phyloP scores from a whole-genome alignment of 1,140 invertebrate species.

The Brachionus rotundiformis region DNA sequence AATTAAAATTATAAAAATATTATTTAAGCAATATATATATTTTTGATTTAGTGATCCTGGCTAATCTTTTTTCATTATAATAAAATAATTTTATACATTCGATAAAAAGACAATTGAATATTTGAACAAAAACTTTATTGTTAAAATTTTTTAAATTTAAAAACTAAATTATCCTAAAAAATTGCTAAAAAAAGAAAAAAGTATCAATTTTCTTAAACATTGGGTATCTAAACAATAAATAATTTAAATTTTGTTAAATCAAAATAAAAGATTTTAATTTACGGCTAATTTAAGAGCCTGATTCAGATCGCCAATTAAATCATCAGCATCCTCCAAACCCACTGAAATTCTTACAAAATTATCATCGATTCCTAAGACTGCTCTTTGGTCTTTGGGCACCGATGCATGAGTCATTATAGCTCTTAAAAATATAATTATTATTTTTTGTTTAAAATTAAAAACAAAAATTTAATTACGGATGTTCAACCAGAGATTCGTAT shows the following conservation, averaged over 20 bases:
- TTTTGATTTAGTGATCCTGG: too few relatives aligned
- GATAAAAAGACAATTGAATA: too few relatives aligned
- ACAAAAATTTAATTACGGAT: constrained; percentile 60
- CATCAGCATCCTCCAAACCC: constrained; percentile 82
- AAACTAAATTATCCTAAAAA: constrained; percentile 34
- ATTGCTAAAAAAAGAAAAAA: constrained; percentile 16
- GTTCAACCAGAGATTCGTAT: constrained; percentile 81
- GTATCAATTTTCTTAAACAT: background rate
- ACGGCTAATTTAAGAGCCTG: constrained; percentile 68
- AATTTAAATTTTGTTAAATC: background rate
- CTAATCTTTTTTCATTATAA: too few relatives aligned
- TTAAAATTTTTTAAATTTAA: constrained; percentile 11
- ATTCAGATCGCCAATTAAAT: constrained; percentile 83
- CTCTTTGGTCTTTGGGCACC: constrained; percentile 70
- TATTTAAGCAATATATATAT: too few relatives aligned
- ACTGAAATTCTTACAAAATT: constrained; percentile 84
- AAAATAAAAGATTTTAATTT: background rate
- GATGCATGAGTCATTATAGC: constrained; percentile 66
- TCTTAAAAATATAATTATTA: constrained; percentile 54
- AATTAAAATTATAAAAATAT: too few relatives aligned
- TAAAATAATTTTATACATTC: too few relatives aligned
- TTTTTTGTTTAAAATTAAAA: background rate
- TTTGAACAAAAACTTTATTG: background rate
- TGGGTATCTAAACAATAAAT: constrained; percentile 5
- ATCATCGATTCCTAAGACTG: constrained; percentile 79